These are phyloP conservation scores for Chloropsis cyanopogon DNA, from an alignment of 2,113 vertebrate species.

Conservation along the genomic window DNA sequence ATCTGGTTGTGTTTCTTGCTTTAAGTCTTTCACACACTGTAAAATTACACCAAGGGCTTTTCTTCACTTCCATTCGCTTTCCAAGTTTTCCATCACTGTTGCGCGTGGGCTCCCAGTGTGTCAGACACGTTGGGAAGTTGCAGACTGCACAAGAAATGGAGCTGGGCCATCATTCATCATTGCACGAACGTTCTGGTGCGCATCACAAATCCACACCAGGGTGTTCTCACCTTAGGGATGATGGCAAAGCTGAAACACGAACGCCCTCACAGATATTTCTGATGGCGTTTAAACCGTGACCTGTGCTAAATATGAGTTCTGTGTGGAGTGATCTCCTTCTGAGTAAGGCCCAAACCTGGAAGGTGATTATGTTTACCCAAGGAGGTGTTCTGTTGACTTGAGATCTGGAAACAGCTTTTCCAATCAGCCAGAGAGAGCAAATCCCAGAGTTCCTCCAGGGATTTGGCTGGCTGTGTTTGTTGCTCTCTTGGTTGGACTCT, in stretches of 20 bases:
- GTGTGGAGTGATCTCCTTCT: background rate
- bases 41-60: constrained; percentile 48
- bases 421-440: background rate
- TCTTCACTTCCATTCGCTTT: constrained; percentile 27
- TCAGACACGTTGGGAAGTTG: background rate
- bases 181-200: background rate
- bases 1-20: constrained; percentile 45
- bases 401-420: constrained; percentile 34
- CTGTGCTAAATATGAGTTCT: background rate
- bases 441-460: background rate
- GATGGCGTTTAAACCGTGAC: background rate
- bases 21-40: constrained; percentile 48
- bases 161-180: background rate
- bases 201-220: background rate
- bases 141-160: background rate
- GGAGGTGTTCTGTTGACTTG: constrained; percentile 39
- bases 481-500: background rate
- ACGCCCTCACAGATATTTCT: background rate
- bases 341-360: background rate
- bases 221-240: constrained; percentile 10
- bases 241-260: background rate
- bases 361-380: constrained; percentile 44
- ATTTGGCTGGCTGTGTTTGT: accelerated
- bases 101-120: background rate
- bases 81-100: constrained; percentile 14